Evolutionary conservation across 2,888 invertebrate genomes (phyloP).

Genomic region (Erannis defoliaria): DNA sequence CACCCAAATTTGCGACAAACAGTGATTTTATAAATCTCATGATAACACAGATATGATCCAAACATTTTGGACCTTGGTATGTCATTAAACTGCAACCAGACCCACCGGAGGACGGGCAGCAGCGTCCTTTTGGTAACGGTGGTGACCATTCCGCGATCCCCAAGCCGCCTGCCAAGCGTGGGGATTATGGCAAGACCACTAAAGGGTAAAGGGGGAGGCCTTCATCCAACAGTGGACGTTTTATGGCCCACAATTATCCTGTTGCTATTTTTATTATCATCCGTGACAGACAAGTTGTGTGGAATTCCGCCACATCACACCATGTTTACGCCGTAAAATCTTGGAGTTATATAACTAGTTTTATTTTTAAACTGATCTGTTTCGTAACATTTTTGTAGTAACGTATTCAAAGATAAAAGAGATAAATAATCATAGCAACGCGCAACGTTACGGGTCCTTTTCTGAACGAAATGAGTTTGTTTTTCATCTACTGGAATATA

Average conservation of each 20-base stretch:
- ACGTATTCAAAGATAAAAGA: neutral
- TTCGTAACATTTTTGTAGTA: neutral
- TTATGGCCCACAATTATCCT: neutral
- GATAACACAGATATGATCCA: conserved; percentile 3
- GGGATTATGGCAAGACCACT: too few species aligned
- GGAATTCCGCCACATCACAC: neutral
- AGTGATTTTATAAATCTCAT: neutral
- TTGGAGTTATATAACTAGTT: neutral
- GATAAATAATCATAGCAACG: conserved; percentile 4
- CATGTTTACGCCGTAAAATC: neutral
- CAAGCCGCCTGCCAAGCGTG: too few species aligned
- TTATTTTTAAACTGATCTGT: conserved; percentile 6
- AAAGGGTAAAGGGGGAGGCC: too few species aligned
- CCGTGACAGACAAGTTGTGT: neutral
- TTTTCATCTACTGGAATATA: neutral
- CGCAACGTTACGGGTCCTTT: too few species aligned
- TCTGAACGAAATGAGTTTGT: neutral
- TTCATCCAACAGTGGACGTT: too few species aligned
- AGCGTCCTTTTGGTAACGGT: too few species aligned
- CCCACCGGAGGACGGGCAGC: too few species aligned
- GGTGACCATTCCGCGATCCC: too few species aligned
- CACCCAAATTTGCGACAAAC: neutral
- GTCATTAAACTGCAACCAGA: too few species aligned
- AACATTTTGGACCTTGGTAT: too few species aligned
- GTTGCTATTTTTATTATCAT: conserved; percentile 7